These are phyloP conservation scores for Cochlearius cochlearius DNA, from an alignment of 2,113 vertebrate genomes.

Conservation along the genomic window DNA sequence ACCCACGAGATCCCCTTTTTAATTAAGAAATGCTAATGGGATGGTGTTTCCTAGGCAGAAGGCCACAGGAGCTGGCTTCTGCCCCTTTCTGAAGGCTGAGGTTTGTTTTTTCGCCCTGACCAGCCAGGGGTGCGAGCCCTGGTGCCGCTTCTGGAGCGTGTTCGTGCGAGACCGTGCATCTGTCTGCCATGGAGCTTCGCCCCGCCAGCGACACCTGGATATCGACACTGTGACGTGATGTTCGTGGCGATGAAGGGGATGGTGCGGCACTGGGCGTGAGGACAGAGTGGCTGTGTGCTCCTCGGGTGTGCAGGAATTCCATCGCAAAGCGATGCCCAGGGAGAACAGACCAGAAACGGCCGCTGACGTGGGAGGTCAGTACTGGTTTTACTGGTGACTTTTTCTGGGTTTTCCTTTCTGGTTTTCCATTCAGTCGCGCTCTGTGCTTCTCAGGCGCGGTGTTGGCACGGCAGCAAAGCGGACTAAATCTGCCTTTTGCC, in stretches of 20 bases:
- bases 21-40: too few species aligned
- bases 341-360: rapidly evolving
- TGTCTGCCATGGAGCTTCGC: rapidly evolving
- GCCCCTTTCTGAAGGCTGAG: not conserved
- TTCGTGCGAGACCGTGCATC: rapidly evolving
- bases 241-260: rapidly evolving
- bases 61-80: rapidly evolving
- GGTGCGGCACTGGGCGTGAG: not conserved
- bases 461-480: not conserved
- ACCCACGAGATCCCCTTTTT: rapidly evolving
- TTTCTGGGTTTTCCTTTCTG: not conserved
- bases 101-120: rapidly evolving
- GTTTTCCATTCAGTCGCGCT: not conserved
- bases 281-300: rapidly evolving
- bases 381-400: not conserved
- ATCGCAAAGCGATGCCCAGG: rapidly evolving
- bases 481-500: not conserved
- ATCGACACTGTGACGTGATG: rapidly evolving
- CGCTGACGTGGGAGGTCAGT: rapidly evolving
- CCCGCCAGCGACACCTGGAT: rapidly evolving
- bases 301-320: rapidly evolving
- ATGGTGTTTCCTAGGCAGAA: rapidly evolving
- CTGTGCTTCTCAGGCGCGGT: not conserved
- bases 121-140: rapidly evolving
- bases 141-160: rapidly evolving